Evolutionary conservation across 2,797 vertebrate genomes (phyloP).

Genomic region (Lutjanus argentimaculatus): DNA sequence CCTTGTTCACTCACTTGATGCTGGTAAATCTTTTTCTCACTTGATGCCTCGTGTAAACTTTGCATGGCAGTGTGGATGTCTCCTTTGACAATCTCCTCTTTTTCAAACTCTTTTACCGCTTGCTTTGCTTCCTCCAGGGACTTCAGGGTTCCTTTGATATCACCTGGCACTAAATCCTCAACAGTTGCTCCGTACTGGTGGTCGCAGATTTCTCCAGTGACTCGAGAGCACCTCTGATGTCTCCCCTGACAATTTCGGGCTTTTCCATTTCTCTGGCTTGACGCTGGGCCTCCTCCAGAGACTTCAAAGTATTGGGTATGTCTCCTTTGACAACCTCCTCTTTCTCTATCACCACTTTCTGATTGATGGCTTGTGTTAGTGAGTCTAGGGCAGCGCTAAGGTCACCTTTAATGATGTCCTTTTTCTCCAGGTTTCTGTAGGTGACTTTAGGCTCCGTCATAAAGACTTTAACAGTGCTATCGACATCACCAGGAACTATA

Average conservation of each 20-base stretch:
- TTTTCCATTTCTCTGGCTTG: slow-evolving; percentile 88
- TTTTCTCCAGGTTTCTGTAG: slow-evolving; percentile 84
- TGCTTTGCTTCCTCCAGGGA: slow-evolving; percentile 89
- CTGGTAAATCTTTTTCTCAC: slow-evolving; percentile 84
- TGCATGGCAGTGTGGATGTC: slow-evolving; percentile 84
- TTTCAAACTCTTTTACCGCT: slow-evolving; percentile 87
- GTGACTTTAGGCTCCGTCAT: slow-evolving; percentile 87
- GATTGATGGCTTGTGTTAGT: slow-evolving; percentile 89
- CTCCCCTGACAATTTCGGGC: slow-evolving; percentile 86
- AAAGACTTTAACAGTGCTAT: slow-evolving; percentile 89
- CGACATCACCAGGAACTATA: slow-evolving; percentile 91
- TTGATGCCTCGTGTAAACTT: slow-evolving; percentile 82
- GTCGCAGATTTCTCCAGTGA: slow-evolving; percentile 90
- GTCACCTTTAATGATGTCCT: slow-evolving; percentile 91
- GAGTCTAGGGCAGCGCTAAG: slow-evolving; percentile 89
- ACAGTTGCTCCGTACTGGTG: slow-evolving; percentile 85
- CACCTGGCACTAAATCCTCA: slow-evolving; percentile 89
- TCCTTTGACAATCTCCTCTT: slow-evolving; percentile 85
- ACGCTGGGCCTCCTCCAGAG: slow-evolving; percentile 88
- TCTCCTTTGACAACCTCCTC: slow-evolving; percentile 91
- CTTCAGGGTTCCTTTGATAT: slow-evolving; percentile 90
- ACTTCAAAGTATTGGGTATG: slow-evolving; percentile 87
- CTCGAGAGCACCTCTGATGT: slow-evolving; percentile 90
- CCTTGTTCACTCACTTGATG: slow-evolving; percentile 85
- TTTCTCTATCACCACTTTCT: slow-evolving; percentile 86